These are phyloP conservation scores for Morus bassanus DNA, from an alignment of 2,797 vertebrate genomes.

Conservation along the genomic window DNA sequence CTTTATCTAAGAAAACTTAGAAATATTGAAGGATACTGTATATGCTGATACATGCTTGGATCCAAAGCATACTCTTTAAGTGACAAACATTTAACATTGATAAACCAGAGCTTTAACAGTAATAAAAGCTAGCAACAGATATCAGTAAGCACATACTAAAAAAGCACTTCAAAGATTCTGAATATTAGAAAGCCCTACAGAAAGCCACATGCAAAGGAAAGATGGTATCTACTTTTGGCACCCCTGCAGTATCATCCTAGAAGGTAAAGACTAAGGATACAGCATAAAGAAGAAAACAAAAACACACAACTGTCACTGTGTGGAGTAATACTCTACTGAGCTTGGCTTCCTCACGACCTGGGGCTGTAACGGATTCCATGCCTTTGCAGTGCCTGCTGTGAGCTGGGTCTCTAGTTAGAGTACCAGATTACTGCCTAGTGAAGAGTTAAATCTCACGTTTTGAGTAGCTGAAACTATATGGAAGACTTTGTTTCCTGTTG, in stretches of 20 bases:
- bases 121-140: not conserved
- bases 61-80: not conserved
- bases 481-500: not conserved
- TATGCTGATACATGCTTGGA: not conserved
- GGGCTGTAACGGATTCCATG: not conserved
- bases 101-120: not conserved
- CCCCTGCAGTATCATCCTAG: not conserved
- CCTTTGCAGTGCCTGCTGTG: not conserved
- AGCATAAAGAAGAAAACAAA: not conserved
- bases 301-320: too few relatives aligned
- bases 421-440: not conserved
- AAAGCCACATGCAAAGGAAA: not conserved
- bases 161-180: not conserved
- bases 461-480: not conserved
- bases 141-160: not conserved
- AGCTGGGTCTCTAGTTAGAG: not conserved
- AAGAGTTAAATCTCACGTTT: not conserved
- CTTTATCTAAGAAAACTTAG: not conserved
- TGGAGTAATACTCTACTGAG: not conserved
- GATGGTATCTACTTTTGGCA: not conserved
- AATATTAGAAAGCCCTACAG: not conserved
- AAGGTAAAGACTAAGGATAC: not conserved
- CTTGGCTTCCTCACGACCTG: not conserved
- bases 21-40: not conserved
- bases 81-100: not conserved